Evolutionary conservation across 92 coral and sea anemone species (phyloP), one percentile per base, ranked within the genome.

Genomic region (Meandrina meandrites): DNA sequence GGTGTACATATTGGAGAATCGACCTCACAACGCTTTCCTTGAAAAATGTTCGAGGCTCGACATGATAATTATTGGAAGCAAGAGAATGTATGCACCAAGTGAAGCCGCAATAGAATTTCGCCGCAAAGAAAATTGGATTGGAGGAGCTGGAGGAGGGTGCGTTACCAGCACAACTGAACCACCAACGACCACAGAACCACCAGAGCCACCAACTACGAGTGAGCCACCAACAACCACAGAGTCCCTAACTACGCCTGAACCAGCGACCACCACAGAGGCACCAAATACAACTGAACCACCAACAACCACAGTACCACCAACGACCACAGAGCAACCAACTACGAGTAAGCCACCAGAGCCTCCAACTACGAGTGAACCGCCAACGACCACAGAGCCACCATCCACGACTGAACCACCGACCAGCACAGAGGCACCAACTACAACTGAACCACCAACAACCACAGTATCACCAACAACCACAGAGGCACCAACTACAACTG

Each of bases 11-110:
- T 35, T 89, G 47, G 81, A 85, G 40, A 89, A 78, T 56, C 75
- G 88, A 48, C 79, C 51, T 48, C 51, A 89, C 50, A 89, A 85
- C 64, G 81, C 89, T 21, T 71, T 58, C 50, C 74, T 89, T 73
- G 50, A 75, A 15, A 89, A 80, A 53, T 89, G 92, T 67, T 56
- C 86, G 42, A 79, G 32, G 56, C 82, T 89, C 31, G 78, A 89
- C 64, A 82, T 89, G 77, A 82, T 82, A 13, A 73, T 89, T 17
- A 83, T 83, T 69, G 87, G 80, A 50, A 31, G 16, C 30, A 83
- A 70, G 50, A 13, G 10, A 45, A 50, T 54, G 68, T 8, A 72
- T 17, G 79, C 87, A n/a, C 87, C 87, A 51, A 81, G 48, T 11
- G 75, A 40, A 72, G 79, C 87, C 45, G 48, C 67, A 5, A 57